Base-by-base conservation (phyloP, 2,797 vertebrate species). In the Cynodonichthys magdalenae region DNA sequence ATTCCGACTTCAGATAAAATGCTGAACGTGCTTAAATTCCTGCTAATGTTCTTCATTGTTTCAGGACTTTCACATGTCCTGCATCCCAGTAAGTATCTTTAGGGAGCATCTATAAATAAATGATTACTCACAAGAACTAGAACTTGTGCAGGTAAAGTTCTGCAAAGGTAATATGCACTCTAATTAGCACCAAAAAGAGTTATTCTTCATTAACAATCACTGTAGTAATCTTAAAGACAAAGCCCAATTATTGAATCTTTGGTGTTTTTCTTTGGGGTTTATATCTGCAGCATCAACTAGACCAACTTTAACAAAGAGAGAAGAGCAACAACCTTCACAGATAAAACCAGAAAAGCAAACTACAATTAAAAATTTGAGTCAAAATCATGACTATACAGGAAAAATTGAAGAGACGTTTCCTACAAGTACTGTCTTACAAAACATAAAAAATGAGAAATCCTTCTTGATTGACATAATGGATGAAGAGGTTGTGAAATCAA, bases 41-140 rank as follows among this genome's bases (percentile, higher is more conserved):
- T 90, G 61, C 63, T 93, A 3, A 11, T 83, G 55, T 17, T 85
- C 42, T 44, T 85, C 34, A 63, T 58, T 19, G 63, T 76, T 48
- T 59, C 75, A 49, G 82, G 71, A 65, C 71, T 82, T 74, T 77
- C 89, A 20, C 51, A 75, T 0, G 36, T 66, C 3, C 50, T 85
- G 34, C 84, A 84, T 54, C 61, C 88, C 42, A 72, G 93, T 93
- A 79, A 92, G 92, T 92, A 27, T 0, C 31, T 31, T 7, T 31
- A 9, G 31, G 31, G 31, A 31, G 31, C 1, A 31, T 31, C 31
- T 31, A 31, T 31, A 7, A 7, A 4, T 31, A 31, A 31, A 31
- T 31, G 6, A 31, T 31, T 6, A 31, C 5, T 31, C 31, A 31
- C 31, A 31, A n/a, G 17, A 44, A 17, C 42, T 17, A 12, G 4